Percentiles rank a stretch among this genome's conserved stretches.
These are phyloP conservation scores for Platycercus adscitus DNA, from an alignment of 2,113 vertebrate species.

Conservation along the genomic window DNA sequence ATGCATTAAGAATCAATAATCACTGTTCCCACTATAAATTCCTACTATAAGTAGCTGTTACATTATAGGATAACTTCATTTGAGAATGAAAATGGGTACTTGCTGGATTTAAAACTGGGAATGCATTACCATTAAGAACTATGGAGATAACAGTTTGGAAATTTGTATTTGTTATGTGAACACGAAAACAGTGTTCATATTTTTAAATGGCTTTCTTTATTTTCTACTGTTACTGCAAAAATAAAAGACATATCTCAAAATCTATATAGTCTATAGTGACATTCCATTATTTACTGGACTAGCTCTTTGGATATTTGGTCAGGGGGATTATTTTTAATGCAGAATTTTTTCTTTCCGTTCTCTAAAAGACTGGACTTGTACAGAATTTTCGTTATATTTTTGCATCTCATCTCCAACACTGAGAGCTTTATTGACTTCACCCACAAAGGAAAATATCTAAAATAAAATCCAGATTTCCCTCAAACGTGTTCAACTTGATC, in stretches of 20 bases:
- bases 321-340: neutral
- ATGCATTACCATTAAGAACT: slow-evolving; percentile 48
- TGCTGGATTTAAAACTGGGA: slow-evolving; percentile 46
- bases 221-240: slow-evolving; percentile 23
- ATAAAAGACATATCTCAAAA: slow-evolving; percentile 49
- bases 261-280: neutral
- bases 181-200: slow-evolving; percentile 23
- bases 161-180: slow-evolving; percentile 52
- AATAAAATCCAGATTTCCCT: neutral
- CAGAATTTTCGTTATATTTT: neutral
- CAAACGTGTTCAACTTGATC: neutral
- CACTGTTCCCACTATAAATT: slow-evolving; percentile 60
- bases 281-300: slow-evolving; percentile 6
- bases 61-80: slow-evolving; percentile 63
- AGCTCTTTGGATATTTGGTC: neutral
- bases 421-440: neutral
- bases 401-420: neutral
- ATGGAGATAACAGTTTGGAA: slow-evolving; percentile 30
- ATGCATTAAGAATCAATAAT: slow-evolving; percentile 73
- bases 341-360: neutral
- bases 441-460: neutral
- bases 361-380: neutral
- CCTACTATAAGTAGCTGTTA: slow-evolving; percentile 52
- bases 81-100: slow-evolving; percentile 58
- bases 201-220: slow-evolving; percentile 27